Evolutionary conservation across 2,888 invertebrate species (phyloP).

Genomic region (Neoaliturus tenellus): DNA sequence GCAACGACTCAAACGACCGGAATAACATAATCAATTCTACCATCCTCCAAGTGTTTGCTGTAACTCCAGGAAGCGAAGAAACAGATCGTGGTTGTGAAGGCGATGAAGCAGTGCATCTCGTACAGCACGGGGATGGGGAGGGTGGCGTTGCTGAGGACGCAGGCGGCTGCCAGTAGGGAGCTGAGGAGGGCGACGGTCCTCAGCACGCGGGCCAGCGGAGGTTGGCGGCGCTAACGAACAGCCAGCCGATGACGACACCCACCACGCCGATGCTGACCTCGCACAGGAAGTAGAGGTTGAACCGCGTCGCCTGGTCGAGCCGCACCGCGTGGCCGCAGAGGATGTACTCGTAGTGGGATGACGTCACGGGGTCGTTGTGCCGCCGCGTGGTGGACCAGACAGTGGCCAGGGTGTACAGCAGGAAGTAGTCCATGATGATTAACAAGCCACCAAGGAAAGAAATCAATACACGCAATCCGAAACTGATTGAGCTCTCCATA

Average conservation of each 20-base stretch:
- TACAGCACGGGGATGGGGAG: not conserved
- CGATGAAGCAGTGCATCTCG: not conserved
- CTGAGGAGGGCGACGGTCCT: not conserved
- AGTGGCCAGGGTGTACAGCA: not conserved
- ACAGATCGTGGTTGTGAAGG: not conserved
- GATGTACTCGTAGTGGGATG: not conserved
- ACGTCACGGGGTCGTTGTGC: not conserved
- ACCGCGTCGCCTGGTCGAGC: not conserved
- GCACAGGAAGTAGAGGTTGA: not conserved
- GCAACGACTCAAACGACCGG: too few species aligned
- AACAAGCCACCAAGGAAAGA: not conserved
- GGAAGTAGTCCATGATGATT: not conserved
- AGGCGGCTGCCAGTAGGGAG: not conserved
- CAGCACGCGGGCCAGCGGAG: not conserved
- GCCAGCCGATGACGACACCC: not conserved
- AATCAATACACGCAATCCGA: too few species aligned
- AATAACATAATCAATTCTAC: not conserved
- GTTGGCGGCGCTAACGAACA: not conserved
- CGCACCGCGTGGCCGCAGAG: too few species aligned
- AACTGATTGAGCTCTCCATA: not conserved
- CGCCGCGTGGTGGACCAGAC: not conserved
- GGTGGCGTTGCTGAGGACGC: not conserved
- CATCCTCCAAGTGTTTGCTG: not conserved
- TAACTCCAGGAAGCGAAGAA: not conserved
- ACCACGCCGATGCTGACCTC: not conserved